A percentile compares a stretch with the other conserved stretches of the same genome.
These are phyloP conservation scores for Macroglossus sobrinus DNA, from an alignment of 2,113 vertebrate species.

Conservation along the genomic window DNA sequence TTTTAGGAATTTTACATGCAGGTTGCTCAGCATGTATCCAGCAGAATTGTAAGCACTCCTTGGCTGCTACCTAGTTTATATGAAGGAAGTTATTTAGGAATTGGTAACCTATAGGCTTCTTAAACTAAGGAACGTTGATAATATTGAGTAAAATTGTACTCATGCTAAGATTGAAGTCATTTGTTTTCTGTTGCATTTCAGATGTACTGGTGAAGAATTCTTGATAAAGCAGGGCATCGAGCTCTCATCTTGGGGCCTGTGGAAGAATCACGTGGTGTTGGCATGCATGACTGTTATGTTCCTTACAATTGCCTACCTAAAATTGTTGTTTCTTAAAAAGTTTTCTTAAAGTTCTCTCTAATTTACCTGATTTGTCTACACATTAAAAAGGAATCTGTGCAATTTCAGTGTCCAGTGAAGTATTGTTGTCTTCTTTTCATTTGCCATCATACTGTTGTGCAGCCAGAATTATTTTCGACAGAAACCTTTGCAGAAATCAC, in stretches of 20 bases:
- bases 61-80: background rate
- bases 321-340: slow-evolving; percentile 91
- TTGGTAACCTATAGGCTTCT: background rate
- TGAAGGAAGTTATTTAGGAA: background rate
- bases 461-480: background rate
- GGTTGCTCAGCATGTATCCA: background rate
- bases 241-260: slow-evolving; percentile 87
- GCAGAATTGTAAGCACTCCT: background rate
- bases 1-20: background rate
- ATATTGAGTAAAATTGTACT: background rate
- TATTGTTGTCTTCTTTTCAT: background rate
- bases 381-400: background rate
- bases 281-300: slow-evolving; percentile 86
- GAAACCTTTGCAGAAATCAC: background rate
- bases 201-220: slow-evolving; percentile 84
- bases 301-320: slow-evolving; percentile 89
- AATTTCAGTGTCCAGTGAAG: background rate
- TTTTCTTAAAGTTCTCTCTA: slow-evolving; percentile 82
- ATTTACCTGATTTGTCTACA: background rate
- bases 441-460: background rate
- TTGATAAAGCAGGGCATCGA: slow-evolving; percentile 87
- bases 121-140: background rate
- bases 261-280: slow-evolving; percentile 91
- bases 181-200: slow-evolving; percentile 66
- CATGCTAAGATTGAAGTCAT: background rate